Evolutionary conservation across 2,113 vertebrate genomes (phyloP).

Genomic region (Edolisoma coerulescens): DNA sequence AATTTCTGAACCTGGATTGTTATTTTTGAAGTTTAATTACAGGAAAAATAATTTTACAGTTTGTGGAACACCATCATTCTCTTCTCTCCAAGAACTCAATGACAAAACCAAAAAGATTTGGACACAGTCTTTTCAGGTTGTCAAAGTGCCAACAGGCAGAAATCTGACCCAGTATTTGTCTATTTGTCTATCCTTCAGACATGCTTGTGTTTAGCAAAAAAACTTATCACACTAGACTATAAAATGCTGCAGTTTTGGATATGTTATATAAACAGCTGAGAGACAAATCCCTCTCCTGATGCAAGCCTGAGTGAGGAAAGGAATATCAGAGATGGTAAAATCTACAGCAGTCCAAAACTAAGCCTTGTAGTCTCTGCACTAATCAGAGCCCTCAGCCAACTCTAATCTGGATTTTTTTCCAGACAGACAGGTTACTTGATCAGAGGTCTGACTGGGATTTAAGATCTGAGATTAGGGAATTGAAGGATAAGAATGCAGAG

Average conservation of each 20-base stretch:
- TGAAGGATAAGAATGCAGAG: background rate
- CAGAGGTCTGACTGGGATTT: background rate
- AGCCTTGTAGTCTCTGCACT: background rate
- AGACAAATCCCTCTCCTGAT: background rate
- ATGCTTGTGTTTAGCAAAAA: background rate
- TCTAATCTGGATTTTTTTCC: background rate
- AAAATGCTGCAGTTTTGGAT: background rate
- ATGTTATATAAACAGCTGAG: background rate
- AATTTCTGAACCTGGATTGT: background rate
- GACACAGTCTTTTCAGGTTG: background rate
- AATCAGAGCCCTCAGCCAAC: background rate
- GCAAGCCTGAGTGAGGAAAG: background rate
- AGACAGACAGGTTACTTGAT: background rate
- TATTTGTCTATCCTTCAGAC: background rate
- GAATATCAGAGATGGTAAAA: background rate
- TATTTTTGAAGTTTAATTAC: background rate
- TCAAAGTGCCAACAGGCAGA: background rate
- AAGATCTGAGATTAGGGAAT: background rate
- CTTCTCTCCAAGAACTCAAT: background rate
- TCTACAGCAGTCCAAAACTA: background rate
- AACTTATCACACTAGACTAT: background rate
- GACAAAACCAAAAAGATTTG: background rate
- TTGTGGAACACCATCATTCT: background rate
- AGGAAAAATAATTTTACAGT: background rate
- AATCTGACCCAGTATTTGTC: background rate